A percentile compares a stretch with the other conserved stretches of the same genome.
phyloP scores from a whole-genome alignment of 2,888 invertebrate species.

The Prionchulus punctatus region DNA sequence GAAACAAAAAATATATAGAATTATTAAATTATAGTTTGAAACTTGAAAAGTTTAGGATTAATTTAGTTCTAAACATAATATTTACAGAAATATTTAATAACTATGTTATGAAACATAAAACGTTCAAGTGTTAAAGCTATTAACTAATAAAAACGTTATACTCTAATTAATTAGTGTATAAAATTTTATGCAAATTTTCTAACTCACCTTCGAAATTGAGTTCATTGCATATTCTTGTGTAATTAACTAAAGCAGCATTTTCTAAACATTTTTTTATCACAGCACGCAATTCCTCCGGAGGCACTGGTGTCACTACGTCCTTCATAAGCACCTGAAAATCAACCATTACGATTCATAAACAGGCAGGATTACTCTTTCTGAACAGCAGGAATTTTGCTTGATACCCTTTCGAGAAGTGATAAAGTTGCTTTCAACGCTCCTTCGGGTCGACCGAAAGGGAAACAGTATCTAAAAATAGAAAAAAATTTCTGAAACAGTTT shows the following conservation, averaged over 20 bases:
- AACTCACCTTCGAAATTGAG: slow-evolving; percentile 91
- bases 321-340: slow-evolving; percentile 78
- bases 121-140: too few species aligned
- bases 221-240: slow-evolving; percentile 81
- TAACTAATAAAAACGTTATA: too few species aligned
- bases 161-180: too few species aligned
- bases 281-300: slow-evolving; percentile 77
- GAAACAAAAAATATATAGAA: too few species aligned
- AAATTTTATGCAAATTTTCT: too few species aligned
- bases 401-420: slow-evolving; percentile 70
- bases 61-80: too few species aligned
- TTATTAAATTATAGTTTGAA: too few species aligned
- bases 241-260: slow-evolving; percentile 92
- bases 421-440: slow-evolving; percentile 90
- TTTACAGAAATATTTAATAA: too few species aligned
- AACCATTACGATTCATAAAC: neutral
- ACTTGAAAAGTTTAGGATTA: too few species aligned
- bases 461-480: slow-evolving; percentile 56
- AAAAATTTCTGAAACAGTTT: neutral
- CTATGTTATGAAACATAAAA: too few species aligned
- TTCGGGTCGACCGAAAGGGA: slow-evolving; percentile 96
- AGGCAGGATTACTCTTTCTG: neutral
- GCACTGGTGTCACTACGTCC: slow-evolving; percentile 90
- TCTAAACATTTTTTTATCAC: slow-evolving; percentile 94
- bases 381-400: neutral